These are phyloP conservation scores for Sciurus vulgaris DNA, from an alignment of 2,797 vertebrate genomes.

Conservation along the genomic window DNA sequence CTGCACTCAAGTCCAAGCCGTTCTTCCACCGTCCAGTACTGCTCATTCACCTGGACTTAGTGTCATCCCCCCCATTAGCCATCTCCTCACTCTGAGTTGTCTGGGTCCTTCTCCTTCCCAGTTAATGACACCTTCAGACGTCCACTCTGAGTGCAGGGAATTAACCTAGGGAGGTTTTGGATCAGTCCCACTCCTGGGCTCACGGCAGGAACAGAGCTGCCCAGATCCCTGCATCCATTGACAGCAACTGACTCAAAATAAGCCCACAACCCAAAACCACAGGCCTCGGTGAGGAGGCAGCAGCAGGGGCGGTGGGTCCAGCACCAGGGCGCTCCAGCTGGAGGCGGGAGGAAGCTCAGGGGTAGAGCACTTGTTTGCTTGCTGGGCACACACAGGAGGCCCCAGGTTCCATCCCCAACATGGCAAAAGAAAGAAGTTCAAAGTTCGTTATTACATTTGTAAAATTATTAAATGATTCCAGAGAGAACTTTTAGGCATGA, in stretches of 20 bases:
- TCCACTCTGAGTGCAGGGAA: background rate
- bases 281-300: no score
- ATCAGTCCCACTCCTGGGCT: background rate
- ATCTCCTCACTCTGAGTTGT: background rate
- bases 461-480: no score
- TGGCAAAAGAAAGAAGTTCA: no score
- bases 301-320: no score
- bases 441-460: no score
- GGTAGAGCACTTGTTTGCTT: no score
- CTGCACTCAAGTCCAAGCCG: accelerated
- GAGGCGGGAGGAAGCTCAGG: no score
- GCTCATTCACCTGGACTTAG: background rate
- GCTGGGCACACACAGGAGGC: no score
- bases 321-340: no score
- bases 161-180: no score
- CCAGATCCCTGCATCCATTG: background rate
- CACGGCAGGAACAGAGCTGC: background rate
- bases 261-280: background rate
- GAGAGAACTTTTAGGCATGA: background rate
- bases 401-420: no score
- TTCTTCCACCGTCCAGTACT: accelerated
- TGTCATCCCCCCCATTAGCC: no score
- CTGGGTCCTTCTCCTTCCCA: background rate
- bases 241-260: background rate
- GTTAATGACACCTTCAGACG: background rate